These are phyloP conservation scores for Nesidiocoris tenuis DNA, from an alignment of 2,888 invertebrate species.

Conservation along the genomic window DNA sequence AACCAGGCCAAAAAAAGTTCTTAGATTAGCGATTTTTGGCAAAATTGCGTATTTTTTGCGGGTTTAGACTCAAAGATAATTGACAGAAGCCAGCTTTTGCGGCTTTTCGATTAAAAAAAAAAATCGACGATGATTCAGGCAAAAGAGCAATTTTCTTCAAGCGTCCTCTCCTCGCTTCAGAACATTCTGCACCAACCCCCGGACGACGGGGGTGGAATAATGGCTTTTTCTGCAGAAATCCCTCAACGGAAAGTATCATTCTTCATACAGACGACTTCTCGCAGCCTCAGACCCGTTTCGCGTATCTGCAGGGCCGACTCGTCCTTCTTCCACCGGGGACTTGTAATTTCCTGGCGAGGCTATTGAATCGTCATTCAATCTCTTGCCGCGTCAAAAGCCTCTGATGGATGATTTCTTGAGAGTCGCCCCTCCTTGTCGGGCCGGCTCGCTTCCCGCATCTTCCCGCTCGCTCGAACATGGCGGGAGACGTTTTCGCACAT, in stretches of 20 bases:
- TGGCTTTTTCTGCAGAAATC: not conserved
- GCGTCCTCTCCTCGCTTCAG: too few species aligned
- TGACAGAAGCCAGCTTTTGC: too few species aligned
- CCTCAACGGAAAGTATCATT: not conserved
- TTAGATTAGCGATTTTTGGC: too few species aligned
- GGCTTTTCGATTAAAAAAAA: too few species aligned
- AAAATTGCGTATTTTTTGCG: too few species aligned
- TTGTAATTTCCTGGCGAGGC: conserved; percentile 40
- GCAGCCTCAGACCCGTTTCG: not conserved
- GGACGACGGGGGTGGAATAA: not conserved
- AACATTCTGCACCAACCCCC: too few species aligned
- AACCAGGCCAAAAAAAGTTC: too few species aligned
- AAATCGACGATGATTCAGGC: too few species aligned
- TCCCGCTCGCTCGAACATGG: not conserved
- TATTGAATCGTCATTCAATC: conserved; percentile 44
- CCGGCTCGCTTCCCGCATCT: not conserved
- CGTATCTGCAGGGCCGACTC: not conserved
- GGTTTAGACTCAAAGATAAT: too few species aligned
- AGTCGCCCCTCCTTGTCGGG: not conserved
- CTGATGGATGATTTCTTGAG: conserved; percentile 36
- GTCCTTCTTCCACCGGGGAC: conserved; percentile 6
- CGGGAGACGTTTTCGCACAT: conserved; percentile 4
- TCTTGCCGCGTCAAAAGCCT: conserved; percentile 29
- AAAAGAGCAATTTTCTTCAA: too few species aligned
- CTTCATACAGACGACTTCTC: not conserved